Conservation (phyloP, 2,888 invertebrate genomes). For the Balanococcus diminutus region DNA sequence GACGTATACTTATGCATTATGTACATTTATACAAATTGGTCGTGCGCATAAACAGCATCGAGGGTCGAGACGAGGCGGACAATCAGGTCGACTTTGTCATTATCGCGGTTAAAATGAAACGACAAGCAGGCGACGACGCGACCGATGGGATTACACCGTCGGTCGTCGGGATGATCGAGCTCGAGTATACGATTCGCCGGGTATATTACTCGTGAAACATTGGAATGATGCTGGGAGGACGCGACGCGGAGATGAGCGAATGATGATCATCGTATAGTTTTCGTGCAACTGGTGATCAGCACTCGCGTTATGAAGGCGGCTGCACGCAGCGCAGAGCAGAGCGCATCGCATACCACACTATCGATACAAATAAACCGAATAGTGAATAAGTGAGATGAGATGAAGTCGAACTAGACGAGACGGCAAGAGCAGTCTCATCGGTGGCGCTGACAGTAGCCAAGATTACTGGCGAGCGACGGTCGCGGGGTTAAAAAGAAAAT, state of each 20-base stretch:
- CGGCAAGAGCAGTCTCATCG: too few species aligned
- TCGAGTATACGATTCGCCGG: neutral
- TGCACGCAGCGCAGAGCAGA: neutral
- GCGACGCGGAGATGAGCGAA: neutral
- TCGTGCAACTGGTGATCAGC: neutral
- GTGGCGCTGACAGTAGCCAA: neutral
- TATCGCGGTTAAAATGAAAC: neutral
- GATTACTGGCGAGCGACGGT: neutral
- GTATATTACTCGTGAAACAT: neutral
- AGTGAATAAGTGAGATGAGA: too few species aligned
- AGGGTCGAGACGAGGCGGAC: neutral
- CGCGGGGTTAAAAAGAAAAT: neutral
- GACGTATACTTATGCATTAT: too few species aligned
- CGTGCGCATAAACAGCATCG: neutral
- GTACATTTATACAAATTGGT: neutral
- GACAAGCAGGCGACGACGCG: neutral
- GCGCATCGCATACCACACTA: neutral
- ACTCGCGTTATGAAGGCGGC: neutral
- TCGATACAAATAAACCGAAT: neutral
- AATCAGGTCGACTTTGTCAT: neutral
- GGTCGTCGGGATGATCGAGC: neutral
- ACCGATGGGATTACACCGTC: neutral
- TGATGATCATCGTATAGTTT: neutral
- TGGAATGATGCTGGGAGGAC: neutral
- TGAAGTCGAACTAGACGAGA: neutral